Conservation (phyloP, 2,888 invertebrate genomes). For the Synanthedon andrenaeformis region DNA sequence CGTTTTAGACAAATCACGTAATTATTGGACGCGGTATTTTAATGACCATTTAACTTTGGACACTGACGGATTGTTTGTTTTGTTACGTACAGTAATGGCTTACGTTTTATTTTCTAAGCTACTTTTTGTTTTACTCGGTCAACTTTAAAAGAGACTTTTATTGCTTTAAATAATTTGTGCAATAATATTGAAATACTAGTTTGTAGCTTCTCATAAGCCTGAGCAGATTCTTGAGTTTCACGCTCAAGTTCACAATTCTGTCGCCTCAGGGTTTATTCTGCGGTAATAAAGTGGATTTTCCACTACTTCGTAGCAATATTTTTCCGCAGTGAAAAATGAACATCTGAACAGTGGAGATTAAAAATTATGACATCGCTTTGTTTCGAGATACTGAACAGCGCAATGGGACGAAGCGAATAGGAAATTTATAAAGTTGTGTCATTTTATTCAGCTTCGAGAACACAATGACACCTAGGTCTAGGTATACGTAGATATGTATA, state of each 20-base stretch:
- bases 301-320: constrained; percentile 14
- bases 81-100: not conserved
- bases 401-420: constrained; percentile 7
- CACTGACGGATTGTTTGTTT: not conserved
- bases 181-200: no score
- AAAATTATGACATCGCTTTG: constrained; percentile 54
- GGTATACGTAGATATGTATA: no score
- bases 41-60: constrained; percentile 16
- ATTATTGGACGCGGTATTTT: constrained; percentile 11
- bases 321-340: constrained; percentile 56
- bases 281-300: constrained; percentile 19
- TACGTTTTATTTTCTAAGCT: no score
- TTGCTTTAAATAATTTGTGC: no score
- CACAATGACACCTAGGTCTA: no score
- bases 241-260: constrained; percentile 7
- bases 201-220: constrained; percentile 46
- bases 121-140: no score
- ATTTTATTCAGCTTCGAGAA: no score
- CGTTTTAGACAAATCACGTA: constrained; percentile 15
- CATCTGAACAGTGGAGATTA: constrained; percentile 56
- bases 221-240: constrained; percentile 30
- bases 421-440: no score
- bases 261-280: constrained; percentile 11
- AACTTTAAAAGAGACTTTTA: no score
- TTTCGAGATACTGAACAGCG: constrained; percentile 13